Base-by-base conservation (phyloP, 2,888 invertebrate genomes). In the Clostera curtula region DNA sequence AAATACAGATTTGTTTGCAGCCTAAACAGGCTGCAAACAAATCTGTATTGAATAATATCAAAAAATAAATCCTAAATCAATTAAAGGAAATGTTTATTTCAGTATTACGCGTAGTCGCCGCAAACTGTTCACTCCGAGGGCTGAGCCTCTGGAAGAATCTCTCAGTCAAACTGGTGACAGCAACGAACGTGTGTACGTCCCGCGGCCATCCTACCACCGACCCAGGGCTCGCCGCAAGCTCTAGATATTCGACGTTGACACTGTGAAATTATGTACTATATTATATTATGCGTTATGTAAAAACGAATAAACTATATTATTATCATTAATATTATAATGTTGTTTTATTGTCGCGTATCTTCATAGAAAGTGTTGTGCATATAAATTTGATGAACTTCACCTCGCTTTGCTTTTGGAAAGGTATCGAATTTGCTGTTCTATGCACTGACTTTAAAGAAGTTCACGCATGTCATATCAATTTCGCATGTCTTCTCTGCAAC, bases 101-200 rank as follows among this genome's bases (percentile, higher is more conserved):
- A 77, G 79, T 19, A 56, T 75, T 6, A 62, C 60, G 1, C 67
- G 82, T 3, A 80, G 79, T 34, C 72, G 83, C 1, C 64, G 85
- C 4, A 84, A 84, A 49, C 43, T 85, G 29, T 85, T 79, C 56
- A 80, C 84, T 1, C 82, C 83, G 1, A 66, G 80, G 5, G 72
- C 69, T 0, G 84, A 84, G 42, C 73, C 80, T 0, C 40, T 80
- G 3, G 80, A 82, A 8, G 82, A 82, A 34, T 67, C 66, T 0
- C 26, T 45, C 7, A 36, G 34, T 3, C 46, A 49, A 5, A 35
- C 58, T 0, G 72, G 60, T 0, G 72, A 69, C 40, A 74, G 72
- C 47, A 46, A 34, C 31, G 77, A 75, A 25, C 56, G 67, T 0
- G 10, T 77, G 3, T 43, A 51, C 7, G 72, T 77, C 1, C 82